Base-by-base conservation (phyloP, 2,888 invertebrate genomes). In the Eumerus sabulonum region DNA sequence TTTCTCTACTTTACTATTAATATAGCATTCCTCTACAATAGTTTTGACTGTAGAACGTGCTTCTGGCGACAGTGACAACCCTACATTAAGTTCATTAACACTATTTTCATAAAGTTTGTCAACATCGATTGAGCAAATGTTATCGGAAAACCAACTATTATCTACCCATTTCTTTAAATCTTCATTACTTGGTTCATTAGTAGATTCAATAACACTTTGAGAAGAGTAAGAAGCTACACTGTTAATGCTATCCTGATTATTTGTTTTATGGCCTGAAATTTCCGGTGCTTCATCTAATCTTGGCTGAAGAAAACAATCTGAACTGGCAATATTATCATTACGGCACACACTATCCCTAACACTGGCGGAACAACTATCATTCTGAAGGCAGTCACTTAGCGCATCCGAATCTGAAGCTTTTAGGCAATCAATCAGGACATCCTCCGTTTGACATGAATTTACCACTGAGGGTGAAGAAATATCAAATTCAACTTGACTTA, bases 401-500 rank as follows among this genome's bases (percentile, higher is more conserved):
- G 45, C 17, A 47, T 18, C 16, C 18, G 17, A 47, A 47, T 47
- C 17, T 47, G 45, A 17, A 47, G 17, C 18, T 47, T 18, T 45
- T 14, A 14, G 17, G 45, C 45, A 45, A 16, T 16, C 16, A 45
- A 45, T 17, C 1, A 45, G 14, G 45, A 18, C 11, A 17, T 47
- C 45, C 45, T 47, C 45, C 19, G 19, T 1, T n/a, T 48, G 18
- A n/a, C 17, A 19, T 48, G 12, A 48, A 48, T 48, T 48, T 47
- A 47, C 45, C 48, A 48, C 48, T 48, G 48, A 47, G 17, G 19
- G n/a, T 48, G n/a, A 19, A 48, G 18, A 18, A 27, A 27, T 27
- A 27, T 27, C 27, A 27, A 27, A 27, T 27, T 27, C 27, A 7
- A 7, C 40, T 40, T 44, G 27, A 27, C 27, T 27, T 27, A 27